Evolutionary conservation across 2,797 vertebrate species (phyloP).

Genomic region (Dryobates pubescens): DNA sequence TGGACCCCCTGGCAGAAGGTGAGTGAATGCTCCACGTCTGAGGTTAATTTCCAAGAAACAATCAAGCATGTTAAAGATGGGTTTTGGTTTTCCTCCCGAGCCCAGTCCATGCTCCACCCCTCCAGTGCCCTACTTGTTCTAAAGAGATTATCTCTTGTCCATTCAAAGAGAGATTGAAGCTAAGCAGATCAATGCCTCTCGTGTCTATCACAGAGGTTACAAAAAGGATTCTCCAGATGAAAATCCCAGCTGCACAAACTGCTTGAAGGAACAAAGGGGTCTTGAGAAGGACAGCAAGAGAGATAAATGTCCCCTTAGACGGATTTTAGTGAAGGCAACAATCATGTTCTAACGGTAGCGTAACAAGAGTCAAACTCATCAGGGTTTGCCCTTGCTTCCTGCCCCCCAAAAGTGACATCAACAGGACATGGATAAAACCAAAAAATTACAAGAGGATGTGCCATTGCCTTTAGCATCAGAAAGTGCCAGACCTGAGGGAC

Average conservation of each 20-base stretch:
- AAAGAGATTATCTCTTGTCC: constrained; percentile 85
- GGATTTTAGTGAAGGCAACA: background rate
- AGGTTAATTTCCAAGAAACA: background rate
- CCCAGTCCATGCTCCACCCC: background rate
- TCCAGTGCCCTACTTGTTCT: constrained; percentile 78
- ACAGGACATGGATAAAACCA: background rate
- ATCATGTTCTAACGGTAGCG: background rate
- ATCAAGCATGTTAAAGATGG: fast-evolving
- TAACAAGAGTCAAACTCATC: background rate
- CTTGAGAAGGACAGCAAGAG: background rate
- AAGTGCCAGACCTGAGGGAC: background rate
- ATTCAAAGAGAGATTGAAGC: constrained; percentile 83
- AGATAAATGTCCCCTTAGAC: background rate
- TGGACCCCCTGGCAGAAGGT: constrained; percentile 93
- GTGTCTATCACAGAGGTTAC: constrained; percentile 63
- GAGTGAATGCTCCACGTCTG: constrained; percentile 65
- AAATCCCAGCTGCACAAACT: constrained; percentile 1
- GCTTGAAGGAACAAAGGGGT: background rate
- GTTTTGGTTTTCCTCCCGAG: background rate
- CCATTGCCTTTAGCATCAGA: background rate
- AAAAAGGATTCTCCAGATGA: constrained; percentile 65
- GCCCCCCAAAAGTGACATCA: background rate
- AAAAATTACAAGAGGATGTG: background rate
- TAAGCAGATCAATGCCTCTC: constrained; percentile 86
- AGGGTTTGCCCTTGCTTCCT: background rate